Evolutionary conservation across 2,888 invertebrate genomes (phyloP).

Genomic region (Napeogenes sylphis): DNA sequence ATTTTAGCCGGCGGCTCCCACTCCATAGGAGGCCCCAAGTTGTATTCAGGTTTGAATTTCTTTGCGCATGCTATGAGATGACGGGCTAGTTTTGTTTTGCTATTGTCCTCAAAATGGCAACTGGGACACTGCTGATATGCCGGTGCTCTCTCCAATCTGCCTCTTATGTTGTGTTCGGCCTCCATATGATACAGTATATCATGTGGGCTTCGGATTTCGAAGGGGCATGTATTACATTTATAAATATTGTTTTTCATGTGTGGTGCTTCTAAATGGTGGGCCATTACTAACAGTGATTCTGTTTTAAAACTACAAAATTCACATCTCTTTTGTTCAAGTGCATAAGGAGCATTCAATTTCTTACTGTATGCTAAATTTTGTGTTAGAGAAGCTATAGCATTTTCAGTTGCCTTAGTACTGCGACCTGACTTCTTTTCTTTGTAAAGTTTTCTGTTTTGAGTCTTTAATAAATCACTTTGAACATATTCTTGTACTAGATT

Average conservation of each 20-base stretch:
- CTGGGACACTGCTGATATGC: constrained; percentile 96
- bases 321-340: constrained; percentile 88
- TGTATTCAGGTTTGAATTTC: constrained; percentile 93
- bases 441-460: constrained; percentile 91
- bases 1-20: constrained; percentile 97
- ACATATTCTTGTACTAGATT: constrained; percentile 96
- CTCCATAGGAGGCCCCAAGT: constrained; percentile 91
- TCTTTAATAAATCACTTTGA: constrained; percentile 91
- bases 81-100: constrained; percentile 92
- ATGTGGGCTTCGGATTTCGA: constrained; percentile 91
- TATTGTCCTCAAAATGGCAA: constrained; percentile 96
- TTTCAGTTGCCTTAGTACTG: constrained; percentile 84
- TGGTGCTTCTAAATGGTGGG: constrained; percentile 93
- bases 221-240: constrained; percentile 91
- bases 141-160: constrained; percentile 91
- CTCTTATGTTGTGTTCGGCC: constrained; percentile 92
- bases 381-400: constrained; percentile 89
- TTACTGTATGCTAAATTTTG: constrained; percentile 92
- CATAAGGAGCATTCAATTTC: constrained; percentile 90
- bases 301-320: constrained; percentile 95
- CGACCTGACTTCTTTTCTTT: constrained; percentile 81
- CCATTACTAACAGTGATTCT: constrained; percentile 91
- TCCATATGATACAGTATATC: constrained; percentile 97
- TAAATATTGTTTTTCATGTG: constrained; percentile 93
- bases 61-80: constrained; percentile 94